Evolutionary conservation across 1,140 invertebrate genomes (phyloP), one percentile per base, ranked within the genome.

Genomic region (Amyelois transitella): DNA sequence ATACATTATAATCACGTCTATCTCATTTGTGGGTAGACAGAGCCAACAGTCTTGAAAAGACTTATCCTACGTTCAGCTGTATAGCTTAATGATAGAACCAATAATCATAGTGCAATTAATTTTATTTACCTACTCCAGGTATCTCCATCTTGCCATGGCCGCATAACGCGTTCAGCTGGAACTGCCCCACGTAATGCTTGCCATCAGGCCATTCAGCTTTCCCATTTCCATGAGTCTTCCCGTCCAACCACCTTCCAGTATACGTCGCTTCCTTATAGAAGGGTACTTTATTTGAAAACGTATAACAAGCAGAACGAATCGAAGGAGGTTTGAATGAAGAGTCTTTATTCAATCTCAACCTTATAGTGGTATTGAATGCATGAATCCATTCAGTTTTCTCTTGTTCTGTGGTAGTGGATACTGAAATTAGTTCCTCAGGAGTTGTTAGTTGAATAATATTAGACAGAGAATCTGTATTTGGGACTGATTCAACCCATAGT

Each of bases 191-290:
- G 71, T 96, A 97, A 44, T 91, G 86, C 61, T 91, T 92, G 1
- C 95, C 94, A 88, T 97, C 95, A 4, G 91, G 81, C 94, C 95
- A 97, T 72, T 93, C 91, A 22, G 97, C 76, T 82, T 94, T 93
- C 2, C 96, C 96, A 64, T 90, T 89, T 8, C 96, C 96, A 80
- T 97, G 94, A 61, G 96, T 88, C 69, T 96, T 94, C 1, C 94
- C 95, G 77, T 92, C 93, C 12, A 93, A 78, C 95, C 95, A 97
- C 51, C 92, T 89, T 0, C 94, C 94, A 75, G 79, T 88, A 71
- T 96, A 97, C 56, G 91, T 93, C 0, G 95, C 94, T 71, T 95
- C 93, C 79, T 95, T 94, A 69, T 92, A 96, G 55, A 90, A 88
- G 7, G 88, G 72, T 78, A 91, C 91, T 77, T 94, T 96, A 47